phyloP scores from a whole-genome alignment of 2,797 vertebrate species.

The Knipowitschia caucasica region DNA sequence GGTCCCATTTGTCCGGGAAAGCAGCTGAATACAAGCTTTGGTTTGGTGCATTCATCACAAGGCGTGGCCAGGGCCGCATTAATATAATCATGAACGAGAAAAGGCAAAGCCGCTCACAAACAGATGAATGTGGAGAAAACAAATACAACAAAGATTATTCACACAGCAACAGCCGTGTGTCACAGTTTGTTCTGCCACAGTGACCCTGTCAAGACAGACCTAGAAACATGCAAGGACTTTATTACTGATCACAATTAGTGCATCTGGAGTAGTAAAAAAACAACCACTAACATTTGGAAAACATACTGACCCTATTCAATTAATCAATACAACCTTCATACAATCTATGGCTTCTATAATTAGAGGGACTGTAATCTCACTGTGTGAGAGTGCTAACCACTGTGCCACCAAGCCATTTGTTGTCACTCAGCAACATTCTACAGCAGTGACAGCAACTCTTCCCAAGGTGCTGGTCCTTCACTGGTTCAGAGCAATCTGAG shows the following conservation, averaged over 20 bases:
- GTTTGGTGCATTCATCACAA: constrained; percentile 74
- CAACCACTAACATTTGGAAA: constrained; percentile 20
- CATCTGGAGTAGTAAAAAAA: constrained; percentile 42
- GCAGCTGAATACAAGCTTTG: constrained; percentile 77
- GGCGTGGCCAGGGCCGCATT: constrained; percentile 55
- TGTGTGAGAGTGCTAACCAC: no score
- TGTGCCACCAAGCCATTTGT: no score
- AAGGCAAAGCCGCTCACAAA: constrained; percentile 30
- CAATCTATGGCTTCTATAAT: no score
- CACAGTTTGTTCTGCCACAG: constrained; percentile 57
- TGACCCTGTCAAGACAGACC: constrained; percentile 60
- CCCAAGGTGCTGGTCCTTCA: no score
- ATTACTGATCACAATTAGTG: constrained; percentile 49
- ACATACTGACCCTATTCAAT: not conserved
- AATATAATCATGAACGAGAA: constrained; percentile 60
- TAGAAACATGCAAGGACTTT: constrained; percentile 47
- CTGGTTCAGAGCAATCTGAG: no score
- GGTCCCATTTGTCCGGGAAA: constrained; percentile 77
- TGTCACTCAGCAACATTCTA: no score
- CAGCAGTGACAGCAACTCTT: no score
- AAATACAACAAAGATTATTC: constrained; percentile 49
- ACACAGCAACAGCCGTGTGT: constrained; percentile 47
- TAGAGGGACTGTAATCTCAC: no score
- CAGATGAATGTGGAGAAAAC: constrained; percentile 61
- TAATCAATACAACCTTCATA: no score